Percentiles rank a stretch among this genome's conserved stretches.
Evolutionary conservation across 2,113 vertebrate species (phyloP).

Genomic region (Passer domesticus): DNA sequence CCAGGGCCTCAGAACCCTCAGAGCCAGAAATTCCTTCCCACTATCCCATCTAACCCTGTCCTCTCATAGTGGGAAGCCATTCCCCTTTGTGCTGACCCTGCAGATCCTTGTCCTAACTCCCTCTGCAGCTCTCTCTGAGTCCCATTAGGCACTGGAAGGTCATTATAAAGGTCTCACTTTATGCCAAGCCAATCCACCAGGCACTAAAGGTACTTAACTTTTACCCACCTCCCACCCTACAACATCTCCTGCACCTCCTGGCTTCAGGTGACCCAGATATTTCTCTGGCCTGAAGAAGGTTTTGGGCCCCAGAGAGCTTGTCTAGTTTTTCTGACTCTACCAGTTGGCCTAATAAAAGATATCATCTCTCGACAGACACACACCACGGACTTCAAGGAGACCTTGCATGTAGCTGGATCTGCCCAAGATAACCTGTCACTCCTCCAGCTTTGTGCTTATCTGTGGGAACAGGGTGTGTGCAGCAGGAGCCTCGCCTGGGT

Average conservation of each 20-base stretch:
- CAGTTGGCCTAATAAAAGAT: slow-evolving; percentile 19
- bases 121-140: background rate
- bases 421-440: slow-evolving; percentile 32
- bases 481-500: background rate
- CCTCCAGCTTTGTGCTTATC: slow-evolving; percentile 20
- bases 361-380: background rate
- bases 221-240: background rate
- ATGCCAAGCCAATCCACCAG: background rate
- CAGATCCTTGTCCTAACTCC: too few species aligned
- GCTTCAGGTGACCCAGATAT: background rate
- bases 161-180: background rate
- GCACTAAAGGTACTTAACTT: background rate
- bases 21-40: rapidly evolving
- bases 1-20: rapidly evolving
- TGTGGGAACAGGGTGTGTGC: slow-evolving; percentile 58
- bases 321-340: slow-evolving; percentile 48
- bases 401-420: background rate
- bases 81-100: rapidly evolving
- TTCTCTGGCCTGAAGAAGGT: background rate
- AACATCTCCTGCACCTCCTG: background rate
- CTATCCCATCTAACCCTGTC: rapidly evolving
- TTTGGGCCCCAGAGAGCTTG: background rate
- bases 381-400: slow-evolving; percentile 26
- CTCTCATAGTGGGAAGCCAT: background rate
- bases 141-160: background rate